phyloP scores from a whole-genome alignment of 37 sponge, comb jelly and placozoan genomes.

The Halichondria panicea region DNA sequence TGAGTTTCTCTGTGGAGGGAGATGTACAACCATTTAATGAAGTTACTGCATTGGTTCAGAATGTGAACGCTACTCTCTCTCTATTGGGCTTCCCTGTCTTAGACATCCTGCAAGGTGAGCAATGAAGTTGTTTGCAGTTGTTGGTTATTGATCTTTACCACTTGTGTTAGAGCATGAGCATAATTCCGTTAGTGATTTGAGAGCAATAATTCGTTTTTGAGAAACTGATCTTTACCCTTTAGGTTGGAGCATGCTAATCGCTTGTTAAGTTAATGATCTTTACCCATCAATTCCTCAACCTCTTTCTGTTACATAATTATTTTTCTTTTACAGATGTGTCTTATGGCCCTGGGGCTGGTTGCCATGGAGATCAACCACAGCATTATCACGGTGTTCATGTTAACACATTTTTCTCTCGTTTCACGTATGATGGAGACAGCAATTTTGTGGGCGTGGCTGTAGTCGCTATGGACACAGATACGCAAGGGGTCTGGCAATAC shows the following conservation, averaged over 20 bases:
- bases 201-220: too few species aligned
- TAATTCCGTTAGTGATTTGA: too few species aligned
- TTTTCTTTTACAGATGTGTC: conserved; percentile 38
- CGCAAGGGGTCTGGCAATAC: conserved; percentile 78
- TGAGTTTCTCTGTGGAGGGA: conserved; percentile 35
- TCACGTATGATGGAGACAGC: conserved; percentile 47
- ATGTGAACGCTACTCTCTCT: too few species aligned
- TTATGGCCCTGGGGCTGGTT: conserved; percentile 73
- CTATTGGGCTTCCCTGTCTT: too few species aligned
- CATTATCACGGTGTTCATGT: conserved; percentile 42
- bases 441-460: conserved; percentile 70
- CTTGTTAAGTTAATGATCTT: too few species aligned
- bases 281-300: neutral
- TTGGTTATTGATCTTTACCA: too few species aligned
- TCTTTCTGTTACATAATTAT: neutral
- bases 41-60: too few species aligned
- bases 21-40: conserved; percentile 17
- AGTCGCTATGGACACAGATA: neutral
- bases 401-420: conserved; percentile 11
- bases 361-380: conserved; percentile 8
- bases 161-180: too few species aligned
- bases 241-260: too few species aligned
- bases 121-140: too few species aligned
- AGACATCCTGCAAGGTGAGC: too few species aligned
- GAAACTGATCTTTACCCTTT: too few species aligned